Base-by-base conservation (phyloP, 1,140 invertebrate species). In the Trichogramma pretiosum region DNA sequence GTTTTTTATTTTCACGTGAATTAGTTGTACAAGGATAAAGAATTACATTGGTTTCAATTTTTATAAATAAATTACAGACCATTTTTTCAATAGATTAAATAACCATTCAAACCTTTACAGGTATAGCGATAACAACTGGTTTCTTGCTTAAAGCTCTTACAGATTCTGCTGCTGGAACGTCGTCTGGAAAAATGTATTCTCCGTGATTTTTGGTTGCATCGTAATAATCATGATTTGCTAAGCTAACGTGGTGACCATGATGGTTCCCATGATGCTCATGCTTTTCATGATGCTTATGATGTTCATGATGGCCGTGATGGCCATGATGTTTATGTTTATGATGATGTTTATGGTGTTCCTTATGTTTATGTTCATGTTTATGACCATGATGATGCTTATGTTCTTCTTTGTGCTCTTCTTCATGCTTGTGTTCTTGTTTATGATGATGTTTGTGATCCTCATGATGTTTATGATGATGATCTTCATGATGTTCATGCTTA, bases 351-450 rank as follows among this genome's bases (percentile, higher is more conserved):
- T 42, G 46, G 5, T 36, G 4, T 21, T 42, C 38, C 2, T 48
- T 17, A 28, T 48, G 32, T 24, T 42, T 17, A 10, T 48, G 38
- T 14, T 36, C 1, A 35, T 41, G 36, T 2, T 33, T 30, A 19
- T 47, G 46, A 24, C 13, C 14, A 8, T 47, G 39, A 28, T 42
- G 22, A 30, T 48, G 46, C 9, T 35, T 41, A 14, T 48, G 46
- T 14, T 24, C 38, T 14, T 41, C 30, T 11, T 42, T 42, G 17
- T 48, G 46, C 3, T 42, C 32, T 19, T 48, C 30, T 1, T 36
- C 14, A 33, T 48, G 46, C 3, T 48, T n/a, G n/a, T 48, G 39
- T 11, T 44, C 42, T 35, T 44, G 5, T 16, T 44, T 34, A 24
- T 44, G 42, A 35, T 44, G 32, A 24, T 45, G 37, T 2, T 44